Percentiles rank a stretch among this genome's conserved stretches.
Evolutionary conservation across 2,797 vertebrate genomes (phyloP).

Genomic region (Brachyrhaphis roseni): DNA sequence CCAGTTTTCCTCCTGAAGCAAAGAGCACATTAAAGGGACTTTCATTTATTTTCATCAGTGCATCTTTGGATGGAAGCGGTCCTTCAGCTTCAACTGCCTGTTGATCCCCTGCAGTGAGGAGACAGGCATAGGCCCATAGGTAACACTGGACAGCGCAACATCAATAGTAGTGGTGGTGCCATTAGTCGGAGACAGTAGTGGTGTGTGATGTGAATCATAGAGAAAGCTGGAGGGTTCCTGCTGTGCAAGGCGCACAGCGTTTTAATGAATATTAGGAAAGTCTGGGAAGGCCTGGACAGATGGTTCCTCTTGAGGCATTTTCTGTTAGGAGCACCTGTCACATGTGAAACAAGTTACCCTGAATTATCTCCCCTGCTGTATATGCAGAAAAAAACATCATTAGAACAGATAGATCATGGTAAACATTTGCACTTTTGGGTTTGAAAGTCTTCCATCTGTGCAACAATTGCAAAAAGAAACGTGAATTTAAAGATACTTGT

Average conservation of each 20-base stretch:
- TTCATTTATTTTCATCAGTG: slow-evolving; percentile 49
- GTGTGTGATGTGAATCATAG: slow-evolving; percentile 67
- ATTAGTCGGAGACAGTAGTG: slow-evolving; percentile 66
- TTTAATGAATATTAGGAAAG: slow-evolving; percentile 70
- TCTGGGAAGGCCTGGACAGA: slow-evolving; percentile 55
- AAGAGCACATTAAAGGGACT: slow-evolving; percentile 33
- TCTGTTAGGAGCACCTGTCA: slow-evolving; percentile 66
- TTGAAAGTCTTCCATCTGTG: neutral
- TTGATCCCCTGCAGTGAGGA: slow-evolving; percentile 54
- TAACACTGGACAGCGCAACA: slow-evolving; percentile 43
- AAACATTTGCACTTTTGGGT: neutral
- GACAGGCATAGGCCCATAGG: slow-evolving; percentile 42
- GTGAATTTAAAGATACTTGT: neutral
- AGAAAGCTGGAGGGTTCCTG: slow-evolving; percentile 30
- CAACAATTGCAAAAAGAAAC: neutral
- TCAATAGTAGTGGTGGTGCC: slow-evolving; percentile 53
- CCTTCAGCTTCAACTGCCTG: slow-evolving; percentile 52
- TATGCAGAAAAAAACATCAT: slow-evolving; percentile 14
- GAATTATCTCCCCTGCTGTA: slow-evolving; percentile 45
- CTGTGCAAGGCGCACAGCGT: slow-evolving; percentile 36
- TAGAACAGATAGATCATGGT: slow-evolving; percentile 5
- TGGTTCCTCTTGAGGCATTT: slow-evolving; percentile 68
- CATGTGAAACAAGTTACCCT: slow-evolving; percentile 55
- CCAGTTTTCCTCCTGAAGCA: slow-evolving; percentile 15
- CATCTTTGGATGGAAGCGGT: slow-evolving; percentile 20